Conservation (phyloP, 2,797 vertebrate species). For the Adrianichthys oophorus region DNA sequence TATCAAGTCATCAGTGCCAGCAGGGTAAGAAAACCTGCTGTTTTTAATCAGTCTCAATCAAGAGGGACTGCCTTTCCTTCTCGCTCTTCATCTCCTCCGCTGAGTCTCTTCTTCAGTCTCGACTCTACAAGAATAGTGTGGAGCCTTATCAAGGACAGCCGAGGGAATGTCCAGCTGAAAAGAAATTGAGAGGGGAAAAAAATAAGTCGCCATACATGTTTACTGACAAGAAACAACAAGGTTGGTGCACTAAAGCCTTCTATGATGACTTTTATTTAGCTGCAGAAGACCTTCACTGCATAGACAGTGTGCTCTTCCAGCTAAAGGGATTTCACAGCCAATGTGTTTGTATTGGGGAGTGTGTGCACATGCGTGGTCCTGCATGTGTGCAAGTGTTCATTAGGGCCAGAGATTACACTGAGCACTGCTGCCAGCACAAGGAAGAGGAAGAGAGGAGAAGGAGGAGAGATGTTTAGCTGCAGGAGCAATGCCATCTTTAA, state of each 20-base stretch:
- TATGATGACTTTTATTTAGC: conserved; percentile 78
- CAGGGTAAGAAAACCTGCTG: conserved; percentile 67
- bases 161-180: conserved; percentile 60
- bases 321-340: conserved; percentile 76
- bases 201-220: conserved; percentile 66
- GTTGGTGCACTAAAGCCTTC: conserved; percentile 70
- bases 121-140: conserved; percentile 58
- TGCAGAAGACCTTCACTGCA: conserved; percentile 59
- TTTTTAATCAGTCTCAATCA: conserved; percentile 79
- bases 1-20: conserved; percentile 68
- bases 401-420: conserved; percentile 66
- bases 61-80: conserved; percentile 48
- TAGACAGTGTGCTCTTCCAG: conserved; percentile 70
- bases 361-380: conserved; percentile 28
- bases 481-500: conserved; percentile 64
- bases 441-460: conserved; percentile 45
- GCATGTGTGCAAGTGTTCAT: conserved; percentile 58
- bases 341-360: conserved; percentile 30
- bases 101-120: conserved; percentile 3
- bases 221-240: conserved; percentile 69
- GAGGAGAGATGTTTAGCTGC: conserved; percentile 56
- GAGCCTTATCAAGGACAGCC: conserved; percentile 77
- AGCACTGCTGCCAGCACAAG: conserved; percentile 62
- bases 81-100: conserved; percentile 13
- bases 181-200: conserved; percentile 78